These are phyloP conservation scores for Anoplopoma fimbria DNA, from an alignment of 2,113 vertebrate species.

Conservation along the genomic window DNA sequence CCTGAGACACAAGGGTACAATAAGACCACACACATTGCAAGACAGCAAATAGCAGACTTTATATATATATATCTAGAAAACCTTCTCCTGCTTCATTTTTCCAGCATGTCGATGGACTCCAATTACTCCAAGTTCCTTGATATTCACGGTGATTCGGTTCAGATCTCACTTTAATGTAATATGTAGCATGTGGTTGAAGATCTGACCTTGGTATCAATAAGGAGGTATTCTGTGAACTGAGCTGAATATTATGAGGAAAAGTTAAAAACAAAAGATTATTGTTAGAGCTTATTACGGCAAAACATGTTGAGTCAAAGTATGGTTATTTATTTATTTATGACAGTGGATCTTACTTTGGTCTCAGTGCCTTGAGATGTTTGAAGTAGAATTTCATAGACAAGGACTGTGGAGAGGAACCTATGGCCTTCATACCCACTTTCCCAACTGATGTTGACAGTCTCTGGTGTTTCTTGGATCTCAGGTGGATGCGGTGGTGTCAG, in stretches of 20 bases:
- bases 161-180: slow-evolving; percentile 57
- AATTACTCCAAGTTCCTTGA: slow-evolving; percentile 20
- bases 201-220: rapidly evolving
- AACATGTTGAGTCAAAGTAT: background rate
- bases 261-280: background rate
- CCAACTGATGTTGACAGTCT: slow-evolving; percentile 55
- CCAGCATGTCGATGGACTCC: slow-evolving; percentile 47
- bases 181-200: background rate
- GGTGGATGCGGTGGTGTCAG: slow-evolving; percentile 46
- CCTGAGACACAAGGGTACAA: background rate
- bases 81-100: slow-evolving; percentile 14
- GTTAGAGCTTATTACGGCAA: background rate
- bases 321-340: background rate
- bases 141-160: rapidly evolving
- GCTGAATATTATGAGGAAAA: background rate
- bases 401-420: rapidly evolving
- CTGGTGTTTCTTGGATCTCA: slow-evolving; percentile 10
- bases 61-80: slow-evolving; percentile 8
- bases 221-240: rapidly evolving
- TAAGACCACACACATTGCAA: background rate
- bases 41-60: background rate
- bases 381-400: slow-evolving; percentile 36
- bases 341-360: slow-evolving; percentile 19
- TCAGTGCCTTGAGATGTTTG: background rate
- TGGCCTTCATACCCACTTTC: slow-evolving; percentile 52